phyloP scores from a whole-genome alignment of 2,113 vertebrate genomes.

The Mustela nigripes region DNA sequence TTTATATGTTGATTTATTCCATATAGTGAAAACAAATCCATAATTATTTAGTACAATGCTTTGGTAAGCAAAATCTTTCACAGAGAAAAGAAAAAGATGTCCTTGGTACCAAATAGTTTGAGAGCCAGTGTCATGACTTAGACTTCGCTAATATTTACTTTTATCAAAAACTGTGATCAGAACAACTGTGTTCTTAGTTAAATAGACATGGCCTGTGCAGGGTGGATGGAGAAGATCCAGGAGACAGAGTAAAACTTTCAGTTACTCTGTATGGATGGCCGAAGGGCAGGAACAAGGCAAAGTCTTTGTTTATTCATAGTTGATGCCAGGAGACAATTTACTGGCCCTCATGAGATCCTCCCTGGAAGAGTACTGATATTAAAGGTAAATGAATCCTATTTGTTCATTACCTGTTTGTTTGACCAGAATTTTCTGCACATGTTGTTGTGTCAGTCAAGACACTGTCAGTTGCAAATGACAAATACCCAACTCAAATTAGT shows the following conservation, averaged over 20 bases:
- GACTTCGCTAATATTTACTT: not conserved
- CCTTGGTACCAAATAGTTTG: not conserved
- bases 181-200: not conserved
- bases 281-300: not conserved
- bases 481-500: not conserved
- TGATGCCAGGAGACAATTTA: not conserved
- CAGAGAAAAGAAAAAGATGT: not conserved
- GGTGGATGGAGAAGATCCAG: not conserved
- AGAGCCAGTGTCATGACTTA: not conserved
- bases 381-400: not conserved
- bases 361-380: not conserved
- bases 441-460: not conserved
- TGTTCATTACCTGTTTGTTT: not conserved
- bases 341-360: not conserved
- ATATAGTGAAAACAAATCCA: not conserved
- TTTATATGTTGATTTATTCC: not conserved
- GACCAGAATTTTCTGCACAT: not conserved
- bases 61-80: conserved; percentile 24
- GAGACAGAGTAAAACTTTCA: not conserved
- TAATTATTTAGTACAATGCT: not conserved
- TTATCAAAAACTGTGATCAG: not conserved
- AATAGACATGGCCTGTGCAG: not conserved
- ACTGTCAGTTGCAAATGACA: conserved; percentile 14
- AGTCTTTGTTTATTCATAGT: not conserved
- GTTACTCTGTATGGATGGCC: not conserved